Percentiles rank a stretch among this genome's conserved stretches.
These are phyloP conservation scores for Delia radicum DNA, from an alignment of 1,140 invertebrate species.

Conservation along the genomic window DNA sequence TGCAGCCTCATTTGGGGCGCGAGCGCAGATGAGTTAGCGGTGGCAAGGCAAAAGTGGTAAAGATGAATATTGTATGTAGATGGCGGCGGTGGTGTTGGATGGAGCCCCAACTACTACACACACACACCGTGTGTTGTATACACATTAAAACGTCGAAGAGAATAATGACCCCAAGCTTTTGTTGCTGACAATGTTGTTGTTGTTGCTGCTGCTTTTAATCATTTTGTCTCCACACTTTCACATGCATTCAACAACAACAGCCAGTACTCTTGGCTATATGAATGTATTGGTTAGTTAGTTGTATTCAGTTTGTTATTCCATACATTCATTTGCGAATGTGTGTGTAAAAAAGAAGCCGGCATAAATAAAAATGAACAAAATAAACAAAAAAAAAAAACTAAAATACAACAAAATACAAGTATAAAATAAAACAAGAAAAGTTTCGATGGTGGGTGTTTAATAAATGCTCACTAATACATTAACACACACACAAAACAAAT, in stretches of 20 bases:
- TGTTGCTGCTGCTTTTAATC: slow-evolving; percentile 27
- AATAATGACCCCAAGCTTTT: slow-evolving; percentile 56
- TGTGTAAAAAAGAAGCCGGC: slow-evolving; percentile 4
- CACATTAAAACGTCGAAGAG: slow-evolving; percentile 46
- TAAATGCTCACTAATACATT: background rate
- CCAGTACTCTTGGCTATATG: background rate
- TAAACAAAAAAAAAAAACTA: background rate
- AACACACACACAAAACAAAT: background rate
- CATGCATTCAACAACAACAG: background rate
- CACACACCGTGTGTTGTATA: background rate
- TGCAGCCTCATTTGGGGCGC: slow-evolving; percentile 20
- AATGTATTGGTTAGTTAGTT: background rate
- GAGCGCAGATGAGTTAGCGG: slow-evolving; percentile 17
- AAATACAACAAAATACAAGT: background rate
- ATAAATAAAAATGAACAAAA: slow-evolving; percentile 19
- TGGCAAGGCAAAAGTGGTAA: background rate
- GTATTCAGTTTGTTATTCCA: background rate
- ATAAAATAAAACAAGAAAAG: background rate
- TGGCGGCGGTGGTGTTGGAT: background rate
- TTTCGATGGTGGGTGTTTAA: slow-evolving; percentile 14
- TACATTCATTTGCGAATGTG: background rate
- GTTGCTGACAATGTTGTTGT: slow-evolving; percentile 2
- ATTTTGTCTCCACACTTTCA: slow-evolving; percentile 6
- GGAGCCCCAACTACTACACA: background rate
- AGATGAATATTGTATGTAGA: background rate